Percentiles rank a stretch among this genome's conserved stretches.
Evolutionary conservation across 2,888 invertebrate genomes (phyloP).

Genomic region (Sarcophaga variegata): DNA sequence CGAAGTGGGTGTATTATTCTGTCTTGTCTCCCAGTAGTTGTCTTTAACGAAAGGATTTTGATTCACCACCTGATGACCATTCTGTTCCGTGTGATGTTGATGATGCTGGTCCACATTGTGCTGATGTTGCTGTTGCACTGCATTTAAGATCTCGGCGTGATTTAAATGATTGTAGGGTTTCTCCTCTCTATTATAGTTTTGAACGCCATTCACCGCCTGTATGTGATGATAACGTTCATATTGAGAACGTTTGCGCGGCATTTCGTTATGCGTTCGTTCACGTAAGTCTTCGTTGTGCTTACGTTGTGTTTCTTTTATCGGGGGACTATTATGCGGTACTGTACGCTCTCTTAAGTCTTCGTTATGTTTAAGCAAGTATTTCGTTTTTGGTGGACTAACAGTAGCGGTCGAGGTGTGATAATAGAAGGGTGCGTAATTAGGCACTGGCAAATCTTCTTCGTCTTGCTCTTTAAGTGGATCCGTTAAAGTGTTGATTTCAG

Average conservation of each 20-base stretch:
- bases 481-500: neutral
- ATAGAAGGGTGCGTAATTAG: slow-evolving; percentile 76
- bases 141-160: slow-evolving; percentile 50
- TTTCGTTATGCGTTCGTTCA: slow-evolving; percentile 72
- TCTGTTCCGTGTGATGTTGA: slow-evolving; percentile 67
- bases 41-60: slow-evolving; percentile 80
- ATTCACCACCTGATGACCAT: slow-evolving; percentile 66
- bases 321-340: slow-evolving; percentile 28
- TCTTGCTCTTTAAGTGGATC: slow-evolving; percentile 4
- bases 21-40: slow-evolving; percentile 79
- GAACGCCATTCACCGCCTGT: slow-evolving; percentile 69
- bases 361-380: slow-evolving; percentile 62
- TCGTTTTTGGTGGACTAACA: slow-evolving; percentile 37
- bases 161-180: slow-evolving; percentile 59
- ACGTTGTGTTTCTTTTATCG: slow-evolving; percentile 52
- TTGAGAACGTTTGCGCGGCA: slow-evolving; percentile 78
- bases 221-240: slow-evolving; percentile 72
- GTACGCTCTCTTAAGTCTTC: slow-evolving; percentile 44
- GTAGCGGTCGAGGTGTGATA: slow-evolving; percentile 74
- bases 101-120: slow-evolving; percentile 67
- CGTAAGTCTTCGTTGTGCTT: slow-evolving; percentile 62
- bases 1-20: slow-evolving; percentile 75
- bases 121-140: slow-evolving; percentile 57
- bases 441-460: slow-evolving; percentile 72
- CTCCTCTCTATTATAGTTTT: slow-evolving; percentile 52